Conservation (phyloP, 2,113 vertebrate species). For the Tragelaphus scriptus region DNA sequence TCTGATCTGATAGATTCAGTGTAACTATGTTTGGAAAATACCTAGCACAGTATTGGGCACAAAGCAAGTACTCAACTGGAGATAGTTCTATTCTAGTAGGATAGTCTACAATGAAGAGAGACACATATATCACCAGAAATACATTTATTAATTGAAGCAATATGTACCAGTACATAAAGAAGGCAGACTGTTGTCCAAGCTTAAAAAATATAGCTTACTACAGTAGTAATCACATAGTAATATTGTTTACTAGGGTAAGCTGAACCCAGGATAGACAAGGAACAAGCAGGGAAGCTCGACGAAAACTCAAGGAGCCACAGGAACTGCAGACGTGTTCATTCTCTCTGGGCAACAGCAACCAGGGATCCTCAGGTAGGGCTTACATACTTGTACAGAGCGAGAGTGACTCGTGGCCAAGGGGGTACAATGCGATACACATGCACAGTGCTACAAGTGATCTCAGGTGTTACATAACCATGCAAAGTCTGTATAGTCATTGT, state of each 20-base stretch:
- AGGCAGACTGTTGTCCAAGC: not conserved
- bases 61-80: not conserved
- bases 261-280: not conserved
- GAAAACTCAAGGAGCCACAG: not conserved
- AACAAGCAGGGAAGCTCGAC: not conserved
- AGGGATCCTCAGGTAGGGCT: not conserved
- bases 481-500: not conserved
- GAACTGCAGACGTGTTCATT: not conserved
- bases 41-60: not conserved
- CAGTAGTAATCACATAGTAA: not conserved
- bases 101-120: not conserved
- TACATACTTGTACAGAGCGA: not conserved
- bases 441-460: not conserved
- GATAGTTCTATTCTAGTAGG: not conserved
- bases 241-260: not conserved
- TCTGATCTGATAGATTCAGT: not conserved
- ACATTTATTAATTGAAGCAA: not conserved
- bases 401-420: not conserved
- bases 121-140: not conserved
- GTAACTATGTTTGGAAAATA: not conserved
- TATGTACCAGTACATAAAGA: not conserved
- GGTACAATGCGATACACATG: not conserved
- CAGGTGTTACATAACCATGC: not conserved
- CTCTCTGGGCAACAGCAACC: not conserved
- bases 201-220: not conserved